A percentile compares a stretch with the other conserved stretches of the same genome.
Evolutionary conservation across 2,113 vertebrate species (phyloP).

Genomic region (Solea senegalensis): DNA sequence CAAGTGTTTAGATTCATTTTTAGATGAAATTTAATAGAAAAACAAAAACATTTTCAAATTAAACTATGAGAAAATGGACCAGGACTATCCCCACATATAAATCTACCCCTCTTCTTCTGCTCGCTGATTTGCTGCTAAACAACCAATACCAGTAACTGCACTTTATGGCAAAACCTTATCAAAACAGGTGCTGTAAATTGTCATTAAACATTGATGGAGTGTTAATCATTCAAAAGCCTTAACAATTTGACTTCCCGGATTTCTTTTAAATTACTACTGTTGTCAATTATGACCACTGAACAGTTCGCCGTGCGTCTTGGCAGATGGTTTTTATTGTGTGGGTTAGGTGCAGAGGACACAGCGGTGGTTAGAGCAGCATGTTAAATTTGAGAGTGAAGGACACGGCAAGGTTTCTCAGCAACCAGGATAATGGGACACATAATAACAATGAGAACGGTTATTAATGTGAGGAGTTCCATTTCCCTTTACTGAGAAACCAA

Average conservation of each 20-base stretch:
- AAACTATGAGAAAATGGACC: too few species aligned
- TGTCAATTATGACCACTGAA: constrained; percentile 48
- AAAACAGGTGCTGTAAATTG: constrained; percentile 1
- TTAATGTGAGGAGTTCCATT: constrained; percentile 28
- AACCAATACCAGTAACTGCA: not conserved
- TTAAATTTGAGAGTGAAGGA: constrained; percentile 49
- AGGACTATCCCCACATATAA: too few species aligned
- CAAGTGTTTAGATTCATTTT: too few species aligned
- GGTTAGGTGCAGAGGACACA: constrained; percentile 42
- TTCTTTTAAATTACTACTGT: constrained; percentile 8
- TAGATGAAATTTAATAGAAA: too few species aligned
- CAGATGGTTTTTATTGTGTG: constrained; percentile 7
- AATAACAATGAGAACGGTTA: not conserved
- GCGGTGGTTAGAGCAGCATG: constrained; percentile 56
- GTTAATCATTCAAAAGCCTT: not conserved
- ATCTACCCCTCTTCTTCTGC: not conserved
- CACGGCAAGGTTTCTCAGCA: constrained; percentile 42
- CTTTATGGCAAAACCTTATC: constrained; percentile 26
- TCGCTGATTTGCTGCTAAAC: not conserved
- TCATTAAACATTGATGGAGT: constrained; percentile 37
- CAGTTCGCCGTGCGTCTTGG: constrained; percentile 45
- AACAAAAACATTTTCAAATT: too few species aligned
- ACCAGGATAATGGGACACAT: constrained; percentile 42
- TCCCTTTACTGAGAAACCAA: constrained; percentile 60
- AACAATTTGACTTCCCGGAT: not conserved